Conservation (phyloP, 1,140 invertebrate genomes). For the Zaprionus nigranus region DNA sequence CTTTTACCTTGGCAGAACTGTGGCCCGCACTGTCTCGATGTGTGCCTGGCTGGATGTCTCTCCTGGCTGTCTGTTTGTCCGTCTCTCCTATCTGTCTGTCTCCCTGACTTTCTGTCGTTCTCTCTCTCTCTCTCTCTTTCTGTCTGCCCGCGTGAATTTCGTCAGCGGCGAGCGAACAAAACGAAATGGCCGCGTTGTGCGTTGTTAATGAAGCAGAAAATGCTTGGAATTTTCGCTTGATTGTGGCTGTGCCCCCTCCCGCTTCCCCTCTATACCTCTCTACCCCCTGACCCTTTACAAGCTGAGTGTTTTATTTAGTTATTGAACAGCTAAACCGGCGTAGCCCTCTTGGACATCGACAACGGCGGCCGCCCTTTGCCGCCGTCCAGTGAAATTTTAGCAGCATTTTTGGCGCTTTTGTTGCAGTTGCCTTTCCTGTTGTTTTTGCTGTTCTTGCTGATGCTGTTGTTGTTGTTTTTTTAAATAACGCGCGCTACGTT, state of each 20-base stretch:
- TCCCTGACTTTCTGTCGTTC: background rate
- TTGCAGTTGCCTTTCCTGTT: slow-evolving; percentile 47
- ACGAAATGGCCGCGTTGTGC: slow-evolving; percentile 75
- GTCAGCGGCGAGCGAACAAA: slow-evolving; percentile 68
- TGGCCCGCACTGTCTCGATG: background rate
- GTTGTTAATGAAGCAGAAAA: slow-evolving; percentile 82
- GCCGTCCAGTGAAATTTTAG: slow-evolving; percentile 59
- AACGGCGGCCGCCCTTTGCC: slow-evolving; percentile 53
- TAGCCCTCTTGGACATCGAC: slow-evolving; percentile 24
- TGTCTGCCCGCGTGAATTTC: slow-evolving; percentile 6
- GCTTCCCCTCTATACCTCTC: slow-evolving; percentile 2
- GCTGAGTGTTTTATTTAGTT: slow-evolving; percentile 79
- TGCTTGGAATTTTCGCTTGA: slow-evolving; percentile 80
- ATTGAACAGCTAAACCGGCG: slow-evolving; percentile 67
- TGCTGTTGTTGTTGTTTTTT: slow-evolving; percentile 59
- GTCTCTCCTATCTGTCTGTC: background rate
- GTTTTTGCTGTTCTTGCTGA: slow-evolving; percentile 21
- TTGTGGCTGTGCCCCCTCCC: slow-evolving; percentile 48
- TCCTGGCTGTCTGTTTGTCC: background rate
- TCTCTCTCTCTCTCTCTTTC: background rate
- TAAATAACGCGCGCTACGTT: slow-evolving; percentile 81
- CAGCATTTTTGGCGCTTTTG: slow-evolving; percentile 81
- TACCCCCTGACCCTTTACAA: slow-evolving; percentile 8
- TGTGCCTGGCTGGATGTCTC: background rate
- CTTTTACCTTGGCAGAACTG: background rate